Base-by-base conservation (phyloP, 2,888 invertebrate genomes). In the Melieria crassipennis region DNA sequence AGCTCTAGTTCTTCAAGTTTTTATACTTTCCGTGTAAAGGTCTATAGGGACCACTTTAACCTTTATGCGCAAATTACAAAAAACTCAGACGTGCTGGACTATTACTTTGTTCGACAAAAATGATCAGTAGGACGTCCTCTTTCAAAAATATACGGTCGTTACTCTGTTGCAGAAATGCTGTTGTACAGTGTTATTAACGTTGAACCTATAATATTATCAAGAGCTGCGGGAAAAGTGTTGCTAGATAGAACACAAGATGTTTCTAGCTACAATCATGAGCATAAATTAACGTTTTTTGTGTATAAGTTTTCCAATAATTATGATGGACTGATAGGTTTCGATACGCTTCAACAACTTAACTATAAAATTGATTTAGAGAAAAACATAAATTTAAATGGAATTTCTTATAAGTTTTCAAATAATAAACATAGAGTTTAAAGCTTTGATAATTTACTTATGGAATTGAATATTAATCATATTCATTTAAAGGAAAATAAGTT, bases 251-350 rank as follows among this genome's bases (percentile, higher is more conserved):
- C 67, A 47, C 62, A 72, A 47, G 65, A 69, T 47, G 47, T 69
- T 58, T 58, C n/a, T 64, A 16, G 57, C 5, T 30, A 48, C 42
- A 9, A 48, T 45, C n/a, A 47, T 10, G 16, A 16, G 16, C 10
- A 65, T 13, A 65, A 30, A 43, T 65, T 68, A 65, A 56, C 7
- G 7, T 55, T 70, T 52, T 72, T 62, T 58, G 58, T 69, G 7
- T 72, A 61, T 42, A 48, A 70, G 52, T 69, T 71, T 68, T 68
- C 71, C 11, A 52, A 72, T 68, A 74, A 67, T 43, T 70, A 69
- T 43, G 70, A 72, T 5, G 72, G 69, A 57, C 62, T 74, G 13
- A 61, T 74, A 58, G 69, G 65, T 52, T 65, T 57, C 52, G 66
- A 66, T 43, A 64, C 16, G 45, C 64, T 73, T 46, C 42, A 57